Percentiles rank a stretch among this genome's conserved stretches.
These are phyloP conservation scores for Gobius niger DNA, from an alignment of 2,113 vertebrate genomes.

Conservation along the genomic window DNA sequence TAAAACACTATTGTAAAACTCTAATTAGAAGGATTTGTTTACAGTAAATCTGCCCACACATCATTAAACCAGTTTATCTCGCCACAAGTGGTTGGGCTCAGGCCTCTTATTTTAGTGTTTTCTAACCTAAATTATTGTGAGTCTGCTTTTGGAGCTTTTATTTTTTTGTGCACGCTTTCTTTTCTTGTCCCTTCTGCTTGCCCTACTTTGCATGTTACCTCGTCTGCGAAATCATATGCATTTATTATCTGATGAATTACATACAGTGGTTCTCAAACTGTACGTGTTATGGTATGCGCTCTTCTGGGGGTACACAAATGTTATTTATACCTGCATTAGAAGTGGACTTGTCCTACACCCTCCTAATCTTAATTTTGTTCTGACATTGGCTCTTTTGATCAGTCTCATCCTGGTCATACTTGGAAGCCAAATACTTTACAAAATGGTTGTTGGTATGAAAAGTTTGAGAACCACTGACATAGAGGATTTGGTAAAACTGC, in stretches of 20 bases:
- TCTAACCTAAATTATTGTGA: slow-evolving; percentile 32
- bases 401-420: too few species aligned
- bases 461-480: slow-evolving; percentile 1
- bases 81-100: slow-evolving; percentile 53
- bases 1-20: slow-evolving; percentile 54
- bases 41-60: slow-evolving; percentile 53
- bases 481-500: neutral
- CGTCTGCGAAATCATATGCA: neutral
- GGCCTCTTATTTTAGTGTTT: slow-evolving; percentile 43
- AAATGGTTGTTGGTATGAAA: neutral
- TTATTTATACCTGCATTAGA: too few species aligned
- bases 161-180: slow-evolving; percentile 34
- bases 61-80: slow-evolving; percentile 61
- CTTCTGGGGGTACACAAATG: too few species aligned
- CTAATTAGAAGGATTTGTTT: slow-evolving; percentile 64
- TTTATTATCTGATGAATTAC: too few species aligned
- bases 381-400: too few species aligned
- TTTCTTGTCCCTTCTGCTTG: slow-evolving; percentile 5
- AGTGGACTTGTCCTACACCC: too few species aligned
- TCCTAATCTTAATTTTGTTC: too few species aligned
- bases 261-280: too few species aligned
- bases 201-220: slow-evolving; percentile 26
- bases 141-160: slow-evolving; percentile 34
- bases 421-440: too few species aligned
- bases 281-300: too few species aligned